Evolutionary conservation across 2,888 invertebrate genomes (phyloP), one percentile per base, ranked within the genome.

Genomic region (Zygogramma bicolorata): DNA sequence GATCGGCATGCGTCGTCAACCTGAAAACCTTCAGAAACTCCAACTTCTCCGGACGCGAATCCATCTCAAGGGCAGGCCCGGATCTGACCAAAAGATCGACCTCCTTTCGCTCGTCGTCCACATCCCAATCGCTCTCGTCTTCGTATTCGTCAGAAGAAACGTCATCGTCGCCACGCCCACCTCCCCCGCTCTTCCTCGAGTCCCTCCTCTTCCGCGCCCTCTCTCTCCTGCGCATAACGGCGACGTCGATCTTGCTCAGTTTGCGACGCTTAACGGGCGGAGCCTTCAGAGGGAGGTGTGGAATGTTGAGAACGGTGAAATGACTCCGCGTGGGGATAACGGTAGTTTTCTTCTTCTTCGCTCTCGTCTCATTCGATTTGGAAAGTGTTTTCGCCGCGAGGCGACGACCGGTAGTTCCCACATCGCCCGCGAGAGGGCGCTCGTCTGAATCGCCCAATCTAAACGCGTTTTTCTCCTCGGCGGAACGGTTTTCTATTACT

Each of bases 21-120:
- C 89, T 90, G 75, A 93, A 90, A 77, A 89, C 88, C 27, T 90
- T 88, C 65, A 93, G 87, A 83, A 93, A 93, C 15, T 90, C 87
- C 15, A 90, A 83, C 83, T 93, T 90, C 60, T 88, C 87, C 31
- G 88, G 86, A 13, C 87, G 86, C 68, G 87, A 85, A 75, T 89
- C 89, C 18, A 88, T 84, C 75, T 88, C 88, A n/a, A 87, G 85
- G 6, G 89, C 89, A 70, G 88, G 88, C 69, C 88, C 90, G 75
- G 90, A 89, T 58, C 90, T 91, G 25, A 92, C 90, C 85, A 87
- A 88, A n/a, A 88, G 81, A 77, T 87, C 85, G 15, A 83, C 63
- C 8, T 77, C 77, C 13, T 88, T 85, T 68, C 86, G n/a, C n/a
- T n/a, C 86, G 53, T 89, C 86, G 68, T 88, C 88, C 40, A 89